Percentiles rank a stretch among this genome's conserved stretches.
Evolutionary conservation across 2,797 vertebrate species (phyloP).

Genomic region (Sebastes itinus): DNA sequence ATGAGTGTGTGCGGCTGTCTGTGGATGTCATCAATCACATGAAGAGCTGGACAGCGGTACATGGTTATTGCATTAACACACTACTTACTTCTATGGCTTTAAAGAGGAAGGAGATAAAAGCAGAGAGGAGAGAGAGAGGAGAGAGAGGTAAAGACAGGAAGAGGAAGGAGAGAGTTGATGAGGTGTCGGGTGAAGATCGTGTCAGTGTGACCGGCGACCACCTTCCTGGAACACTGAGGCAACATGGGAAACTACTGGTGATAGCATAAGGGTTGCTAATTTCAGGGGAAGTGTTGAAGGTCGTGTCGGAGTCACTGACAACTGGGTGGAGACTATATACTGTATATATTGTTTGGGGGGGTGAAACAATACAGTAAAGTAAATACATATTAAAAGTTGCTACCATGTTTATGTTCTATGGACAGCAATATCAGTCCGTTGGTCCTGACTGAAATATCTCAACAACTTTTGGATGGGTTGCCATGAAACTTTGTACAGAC

Average conservation of each 20-base stretch:
- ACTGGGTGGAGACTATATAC: not conserved
- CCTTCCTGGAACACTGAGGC: slow-evolving; percentile 39
- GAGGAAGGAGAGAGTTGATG: slow-evolving; percentile 44
- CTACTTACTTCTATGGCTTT: slow-evolving; percentile 52
- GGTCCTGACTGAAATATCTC: not conserved
- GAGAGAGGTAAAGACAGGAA: slow-evolving; percentile 24
- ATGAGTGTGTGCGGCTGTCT: slow-evolving; percentile 49
- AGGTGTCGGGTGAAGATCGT: slow-evolving; percentile 57
- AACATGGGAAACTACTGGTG: slow-evolving; percentile 37
- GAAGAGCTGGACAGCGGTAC: slow-evolving; percentile 57
- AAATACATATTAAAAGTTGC: not conserved
- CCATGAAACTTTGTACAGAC: not conserved
- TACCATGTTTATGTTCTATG: not conserved
- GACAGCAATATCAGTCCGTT: not conserved
- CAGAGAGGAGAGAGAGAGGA: slow-evolving; percentile 10
- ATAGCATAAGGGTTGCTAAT: slow-evolving; percentile 41
- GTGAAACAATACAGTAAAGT: not conserved
- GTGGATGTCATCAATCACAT: slow-evolving; percentile 66
- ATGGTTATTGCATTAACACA: slow-evolving; percentile 72
- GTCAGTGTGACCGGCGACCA: slow-evolving; percentile 32
- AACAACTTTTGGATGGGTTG: not conserved
- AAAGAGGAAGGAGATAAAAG: slow-evolving; percentile 59
- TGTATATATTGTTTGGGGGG: not conserved
- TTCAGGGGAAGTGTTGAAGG: slow-evolving; percentile 25
- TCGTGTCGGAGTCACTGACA: not conserved